Base-by-base conservation (phyloP, 2,113 vertebrate species). In the Trogon surrucura region DNA sequence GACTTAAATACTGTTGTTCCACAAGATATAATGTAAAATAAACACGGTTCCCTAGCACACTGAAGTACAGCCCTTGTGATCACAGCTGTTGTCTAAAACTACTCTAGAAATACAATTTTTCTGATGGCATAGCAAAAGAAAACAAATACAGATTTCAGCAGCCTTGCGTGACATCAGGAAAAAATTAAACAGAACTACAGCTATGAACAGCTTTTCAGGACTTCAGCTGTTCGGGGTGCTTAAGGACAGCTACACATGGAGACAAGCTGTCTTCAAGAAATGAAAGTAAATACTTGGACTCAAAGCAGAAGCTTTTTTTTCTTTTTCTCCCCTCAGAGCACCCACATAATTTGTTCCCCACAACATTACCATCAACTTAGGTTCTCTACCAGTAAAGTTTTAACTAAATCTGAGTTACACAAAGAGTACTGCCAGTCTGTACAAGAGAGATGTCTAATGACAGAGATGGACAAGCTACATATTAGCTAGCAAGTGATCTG, bases 321-420 rank as follows among this genome's bases (percentile, higher is more conserved):
- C 41, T 11, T 11, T 10, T 41, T 11, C 41, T 11, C 41, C 41
- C 41, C 53, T 34, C 19, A 74, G 45, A 58, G n/a, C 36, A 67
- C 21, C 19, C 26, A 53, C 0, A 0, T 27, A 58, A 74, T 1
- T 6, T 13, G 30, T 16, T 79, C 20, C 29, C 20, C 67, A 26
- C 0, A 4, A 74, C 4, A 16, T 3, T 74, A 88, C 7, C 13
- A 56, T 2, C 12, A 82, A 0, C 3, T 47, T 51, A 27, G 1
- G 5, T 17, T 25, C 14, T 57, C 14, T 51, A 41, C 10, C 29
- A 67, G 36, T 14, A 80, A 82, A 48, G 4, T 62, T 51, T 12
- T 67, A 18, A 20, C 13, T 17, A 41, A 38, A 9, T 56, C 54
- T 45, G 41, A 41, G 41, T 19, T 61, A n/a, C 27, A 83, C 12